These are phyloP conservation scores for Chromis chromis DNA, from an alignment of 2,797 vertebrate species.

Conservation along the genomic window DNA sequence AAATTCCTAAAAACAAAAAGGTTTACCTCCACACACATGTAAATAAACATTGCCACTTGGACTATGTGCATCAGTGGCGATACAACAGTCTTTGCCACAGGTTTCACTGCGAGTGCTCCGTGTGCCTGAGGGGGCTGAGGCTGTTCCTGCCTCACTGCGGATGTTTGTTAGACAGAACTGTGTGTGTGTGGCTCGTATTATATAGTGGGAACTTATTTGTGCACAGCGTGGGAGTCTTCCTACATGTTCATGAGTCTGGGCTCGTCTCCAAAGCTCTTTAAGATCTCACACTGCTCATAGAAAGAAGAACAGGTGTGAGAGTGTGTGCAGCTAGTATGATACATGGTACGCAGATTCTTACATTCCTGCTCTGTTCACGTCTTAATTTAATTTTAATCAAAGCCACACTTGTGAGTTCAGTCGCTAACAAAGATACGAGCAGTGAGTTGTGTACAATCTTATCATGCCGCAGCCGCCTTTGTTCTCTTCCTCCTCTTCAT, in stretches of 20 bases:
- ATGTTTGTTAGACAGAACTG: not conserved
- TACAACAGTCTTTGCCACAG: not conserved
- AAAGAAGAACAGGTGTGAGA: constrained; percentile 49
- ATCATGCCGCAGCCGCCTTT: constrained; percentile 21
- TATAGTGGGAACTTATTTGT: constrained; percentile 47
- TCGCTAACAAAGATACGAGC: constrained; percentile 35
- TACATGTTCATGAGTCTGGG: constrained; percentile 51
- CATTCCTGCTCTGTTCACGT: not conserved
- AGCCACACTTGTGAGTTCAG: constrained; percentile 1
- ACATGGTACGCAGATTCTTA: not conserved
- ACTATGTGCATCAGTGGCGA: not conserved
- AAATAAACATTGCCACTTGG: not conserved
- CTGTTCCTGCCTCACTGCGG: constrained; percentile 9
- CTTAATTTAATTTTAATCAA: constrained; percentile 18
- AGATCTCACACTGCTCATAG: constrained; percentile 25
- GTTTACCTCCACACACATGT: not conserved
- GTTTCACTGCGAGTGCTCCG: not conserved
- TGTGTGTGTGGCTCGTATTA: constrained; percentile 33
- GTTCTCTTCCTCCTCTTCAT: not conserved
- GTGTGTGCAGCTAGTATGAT: constrained; percentile 8
- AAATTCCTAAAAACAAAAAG: not conserved
- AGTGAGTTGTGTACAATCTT: constrained; percentile 12
- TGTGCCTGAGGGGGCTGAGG: constrained; percentile 18
- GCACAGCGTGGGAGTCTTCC: constrained; percentile 56
- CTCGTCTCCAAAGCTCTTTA: constrained; percentile 37